These are phyloP conservation scores for Sanderia malayensis DNA, from an alignment of 30 jellyfish, hydroid and myxozoan species.

Conservation along the genomic window DNA sequence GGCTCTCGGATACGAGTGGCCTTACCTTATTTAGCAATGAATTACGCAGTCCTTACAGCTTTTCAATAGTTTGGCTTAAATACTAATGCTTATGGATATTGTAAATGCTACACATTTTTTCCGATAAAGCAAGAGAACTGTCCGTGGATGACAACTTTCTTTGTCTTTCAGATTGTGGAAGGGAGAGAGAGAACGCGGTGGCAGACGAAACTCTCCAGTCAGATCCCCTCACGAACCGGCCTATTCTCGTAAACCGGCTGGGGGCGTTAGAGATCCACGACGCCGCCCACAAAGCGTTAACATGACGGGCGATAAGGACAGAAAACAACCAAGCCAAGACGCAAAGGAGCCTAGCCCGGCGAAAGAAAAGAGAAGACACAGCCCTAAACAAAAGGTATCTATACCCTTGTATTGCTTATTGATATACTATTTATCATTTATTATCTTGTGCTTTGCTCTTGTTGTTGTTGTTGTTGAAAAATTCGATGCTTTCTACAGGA, in stretches of 20 bases:
- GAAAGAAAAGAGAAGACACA: constrained; percentile 12
- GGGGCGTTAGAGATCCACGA: constrained; percentile 23
- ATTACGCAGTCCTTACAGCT: too few species aligned
- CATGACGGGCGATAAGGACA: constrained; percentile 13
- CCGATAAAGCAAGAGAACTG: too few species aligned
- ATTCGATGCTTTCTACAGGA: constrained; percentile 32
- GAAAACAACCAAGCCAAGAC: constrained; percentile 20
- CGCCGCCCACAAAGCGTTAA: constrained; percentile 11
- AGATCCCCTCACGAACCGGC: constrained; percentile 42
- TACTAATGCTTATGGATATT: too few species aligned
- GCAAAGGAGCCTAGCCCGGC: constrained; percentile 33
- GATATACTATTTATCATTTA: too few species aligned
- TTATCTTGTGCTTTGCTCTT: too few species aligned
- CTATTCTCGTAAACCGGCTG: constrained; percentile 16
- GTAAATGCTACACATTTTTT: too few species aligned
- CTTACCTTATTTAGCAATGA: too few species aligned
- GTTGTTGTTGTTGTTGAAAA: too few species aligned
- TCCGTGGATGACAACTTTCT: too few species aligned
- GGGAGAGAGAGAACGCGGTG: constrained; percentile 29
- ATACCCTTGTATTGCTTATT: too few species aligned
- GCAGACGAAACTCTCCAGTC: constrained; percentile 17
- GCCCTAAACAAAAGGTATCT: constrained; percentile 5
- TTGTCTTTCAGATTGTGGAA: constrained; percentile 5
- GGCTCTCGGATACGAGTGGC: too few species aligned
- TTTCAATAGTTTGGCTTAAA: too few species aligned